Base-by-base conservation (phyloP, 2,113 vertebrate genomes). In the Oreochromis aureus region DNA sequence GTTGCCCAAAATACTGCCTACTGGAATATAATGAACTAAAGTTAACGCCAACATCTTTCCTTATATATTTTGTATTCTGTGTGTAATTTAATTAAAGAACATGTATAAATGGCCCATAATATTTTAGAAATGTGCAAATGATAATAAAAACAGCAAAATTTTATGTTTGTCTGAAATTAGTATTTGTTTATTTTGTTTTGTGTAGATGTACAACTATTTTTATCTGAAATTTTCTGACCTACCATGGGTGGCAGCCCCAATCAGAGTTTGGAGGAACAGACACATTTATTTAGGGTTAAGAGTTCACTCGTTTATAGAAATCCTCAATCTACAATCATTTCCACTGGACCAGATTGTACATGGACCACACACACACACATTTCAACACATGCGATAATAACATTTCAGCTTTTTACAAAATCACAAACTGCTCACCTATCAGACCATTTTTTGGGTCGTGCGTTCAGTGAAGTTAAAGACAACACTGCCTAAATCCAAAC, bases 51-150 rank as follows among this genome's bases (percentile, higher is more conserved):
- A 3, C 51, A 22, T 54, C 5, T 54, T 54, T 10, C 5, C 51
- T 0, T 5, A 54, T 54, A 54, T n/a, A 54, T 54, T 10, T n/a
- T 54, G 19, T n/a, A 10, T n/a, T 54, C 2, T 54, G 19, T n/a
- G 51, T 10, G 0, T 6, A 54, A 54, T n/a, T 54, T n/a, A 54
- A 10, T 54, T 54, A 1, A 53, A 53, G 10, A 54, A 0, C 0
- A 0, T 6, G 3, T n/a, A 2, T 54, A 54, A 10, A 54, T 54
- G 19, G 51, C 51, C 18, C 51, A 53, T n/a, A n/a, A n/a, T n/a
- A 2, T 53, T 10, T 53, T 10, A 3, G 3, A n/a, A 53, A 53
- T n/a, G 51, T 53, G 51, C 2, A 53, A 53, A n/a, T 53, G 1
- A 53, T 3, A 53, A 53, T 53, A 53, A 53, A 53, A 53, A 53